Evolutionary conservation across 2,888 invertebrate genomes (phyloP).

Genomic region (Zaprionus lineosus): DNA sequence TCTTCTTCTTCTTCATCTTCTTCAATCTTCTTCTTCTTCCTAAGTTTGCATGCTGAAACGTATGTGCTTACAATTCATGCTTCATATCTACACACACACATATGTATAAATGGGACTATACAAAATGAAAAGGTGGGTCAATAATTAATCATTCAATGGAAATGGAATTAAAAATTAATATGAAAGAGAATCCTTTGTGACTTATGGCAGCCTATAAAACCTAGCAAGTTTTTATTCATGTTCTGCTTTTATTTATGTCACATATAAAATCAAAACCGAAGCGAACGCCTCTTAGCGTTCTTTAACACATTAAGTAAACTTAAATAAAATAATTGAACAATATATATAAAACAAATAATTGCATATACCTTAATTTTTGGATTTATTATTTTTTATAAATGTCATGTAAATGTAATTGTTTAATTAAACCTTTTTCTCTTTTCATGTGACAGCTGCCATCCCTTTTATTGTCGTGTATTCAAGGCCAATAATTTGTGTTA

Average conservation of each 20-base stretch:
- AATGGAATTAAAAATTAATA: no score
- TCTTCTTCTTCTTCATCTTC: no score
- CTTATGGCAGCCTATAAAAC: constrained; percentile 23
- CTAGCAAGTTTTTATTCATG: constrained; percentile 2
- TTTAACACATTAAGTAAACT: constrained; percentile 24
- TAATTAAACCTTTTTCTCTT: constrained; percentile 17
- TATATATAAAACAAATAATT: constrained; percentile 55
- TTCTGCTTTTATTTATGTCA: background rate
- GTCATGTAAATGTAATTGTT: constrained; percentile 20
- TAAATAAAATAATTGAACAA: constrained; percentile 44
- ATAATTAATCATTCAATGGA: no score
- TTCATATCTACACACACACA: no score
- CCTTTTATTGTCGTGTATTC: constrained; percentile 7
- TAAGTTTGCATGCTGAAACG: no score
- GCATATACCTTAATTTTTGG: no score
- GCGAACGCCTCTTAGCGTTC: no score
- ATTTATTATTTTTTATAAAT: constrained; percentile 53
- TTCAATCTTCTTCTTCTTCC: no score
- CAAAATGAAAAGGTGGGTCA: no score
- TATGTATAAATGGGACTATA: no score
- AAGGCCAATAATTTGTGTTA: constrained; percentile 21
- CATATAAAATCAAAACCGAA: constrained; percentile 4
- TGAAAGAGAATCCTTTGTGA: no score
- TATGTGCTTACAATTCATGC: no score
- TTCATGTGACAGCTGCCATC: constrained; percentile 21